Evolutionary conservation across 2,888 invertebrate species (phyloP), one percentile per base, ranked within the genome.

Genomic region (Tenthredo livida): DNA sequence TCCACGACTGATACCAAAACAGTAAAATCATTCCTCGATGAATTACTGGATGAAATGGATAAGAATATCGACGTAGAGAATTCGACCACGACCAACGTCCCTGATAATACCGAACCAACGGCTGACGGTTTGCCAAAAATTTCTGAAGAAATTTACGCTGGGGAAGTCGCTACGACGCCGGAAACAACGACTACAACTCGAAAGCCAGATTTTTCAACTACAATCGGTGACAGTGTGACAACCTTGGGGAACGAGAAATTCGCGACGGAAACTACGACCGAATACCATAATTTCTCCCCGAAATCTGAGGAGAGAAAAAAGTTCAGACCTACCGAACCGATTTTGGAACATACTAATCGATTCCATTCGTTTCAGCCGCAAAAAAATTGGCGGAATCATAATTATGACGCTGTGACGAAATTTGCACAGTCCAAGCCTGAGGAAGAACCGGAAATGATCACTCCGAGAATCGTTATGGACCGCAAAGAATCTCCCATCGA

Each of bases 131-230:
- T 25, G 3, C 61, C 70, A 2, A 67, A 77, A 29, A 85, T 85
- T 7, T 21, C 70, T 73, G 73, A 73, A 43, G 43, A 73, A 25
- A 21, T 7, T 33, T 17, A 67, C 9, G 21, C 73, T 9, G 9
- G 5, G 10, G 17, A 29, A 77, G 40, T n/a, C 5, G 47, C 67
- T 3, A 83, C 33, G 73, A 73, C 90, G 72, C 90, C 89, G 17
- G 95, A 6, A 94, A 95, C 87, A 93, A 94, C 86, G 91, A 95
- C 1, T 90, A 89, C 9, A 93, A 93, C 72, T 84, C 85, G 25
- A 80, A 87, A 47, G 83, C 86, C 92, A 92, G 87, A 89, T 88
- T 29, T 86, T 90, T 88, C 85, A 84, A 85, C 84, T 12, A 84
- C 84, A 86, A 86, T 54, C 92, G 93, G 61, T 21, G 40, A 65